Conservation (phyloP, 2,888 invertebrate genomes). For the Euplagia quadripunctaria region DNA sequence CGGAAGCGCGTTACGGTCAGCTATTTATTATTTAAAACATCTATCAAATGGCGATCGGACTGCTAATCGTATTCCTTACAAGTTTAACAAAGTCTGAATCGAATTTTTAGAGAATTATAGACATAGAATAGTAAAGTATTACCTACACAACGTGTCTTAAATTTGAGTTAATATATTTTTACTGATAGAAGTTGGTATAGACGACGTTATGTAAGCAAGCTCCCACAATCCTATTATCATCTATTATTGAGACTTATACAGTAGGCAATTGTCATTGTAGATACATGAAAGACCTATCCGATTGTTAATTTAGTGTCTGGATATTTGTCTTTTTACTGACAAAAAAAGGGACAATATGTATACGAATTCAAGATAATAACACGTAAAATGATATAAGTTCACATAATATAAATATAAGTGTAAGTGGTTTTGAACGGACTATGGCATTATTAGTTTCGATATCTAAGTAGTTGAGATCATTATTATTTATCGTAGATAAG, state of each 20-base stretch:
- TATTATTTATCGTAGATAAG: conserved; percentile 34
- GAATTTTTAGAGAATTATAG: conserved; percentile 38
- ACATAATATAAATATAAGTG: neutral
- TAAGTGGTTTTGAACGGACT: neutral
- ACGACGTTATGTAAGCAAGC: conserved; percentile 44
- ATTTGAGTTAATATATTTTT: neutral
- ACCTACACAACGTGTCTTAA: conserved; percentile 40
- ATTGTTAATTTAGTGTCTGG: neutral
- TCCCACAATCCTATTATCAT: conserved; percentile 42
- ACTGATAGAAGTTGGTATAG: conserved; percentile 13
- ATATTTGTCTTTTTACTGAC: neutral
- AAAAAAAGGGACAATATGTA: neutral
- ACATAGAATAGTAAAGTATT: conserved; percentile 49
- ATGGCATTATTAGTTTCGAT: neutral
- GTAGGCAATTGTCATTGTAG: neutral
- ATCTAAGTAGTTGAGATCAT: conserved; percentile 10
- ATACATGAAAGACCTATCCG: neutral
- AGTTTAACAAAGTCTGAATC: conserved; percentile 76
- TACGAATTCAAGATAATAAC: neutral
- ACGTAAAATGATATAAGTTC: neutral
- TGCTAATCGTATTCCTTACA: conserved; percentile 78
- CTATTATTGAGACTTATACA: conserved; percentile 32
- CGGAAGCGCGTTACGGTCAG: conserved; percentile 57
- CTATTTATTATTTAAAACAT: conserved; percentile 75
- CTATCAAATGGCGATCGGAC: conserved; percentile 68